These are phyloP conservation scores for Sclerurus mexicanus DNA, from an alignment of 2,113 vertebrate genomes.

Conservation along the genomic window DNA sequence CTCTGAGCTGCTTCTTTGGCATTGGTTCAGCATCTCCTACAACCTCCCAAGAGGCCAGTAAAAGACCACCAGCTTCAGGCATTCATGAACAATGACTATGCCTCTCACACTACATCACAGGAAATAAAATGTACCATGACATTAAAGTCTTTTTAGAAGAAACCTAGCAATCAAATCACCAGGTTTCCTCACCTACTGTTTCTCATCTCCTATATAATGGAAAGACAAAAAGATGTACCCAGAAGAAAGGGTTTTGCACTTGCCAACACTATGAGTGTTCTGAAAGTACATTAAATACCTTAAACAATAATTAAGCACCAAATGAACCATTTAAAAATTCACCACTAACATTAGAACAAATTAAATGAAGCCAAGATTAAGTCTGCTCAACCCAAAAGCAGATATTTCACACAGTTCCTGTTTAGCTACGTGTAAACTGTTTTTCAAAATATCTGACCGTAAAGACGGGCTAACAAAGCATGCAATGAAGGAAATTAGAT, in stretches of 20 bases:
- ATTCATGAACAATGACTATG: neutral
- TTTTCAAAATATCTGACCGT: constrained; percentile 29
- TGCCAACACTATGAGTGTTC: constrained; percentile 34
- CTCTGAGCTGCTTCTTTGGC: neutral
- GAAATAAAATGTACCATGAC: neutral
- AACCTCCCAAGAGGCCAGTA: neutral
- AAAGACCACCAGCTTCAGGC: neutral
- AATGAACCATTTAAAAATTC: constrained; percentile 75
- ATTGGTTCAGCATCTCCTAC: neutral
- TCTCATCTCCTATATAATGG: neutral
- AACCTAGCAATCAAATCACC: constrained; percentile 15
- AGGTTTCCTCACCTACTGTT: neutral
- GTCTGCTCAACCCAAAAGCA: constrained; percentile 61
- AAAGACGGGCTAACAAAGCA: constrained; percentile 26
- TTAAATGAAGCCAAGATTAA: constrained; percentile 73
- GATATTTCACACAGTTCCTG: constrained; percentile 52
- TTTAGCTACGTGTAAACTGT: constrained; percentile 29
- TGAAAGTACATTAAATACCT: constrained; percentile 51
- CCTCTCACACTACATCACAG: neutral
- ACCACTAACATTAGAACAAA: constrained; percentile 62
- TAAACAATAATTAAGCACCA: constrained; percentile 73
- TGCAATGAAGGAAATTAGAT: neutral
- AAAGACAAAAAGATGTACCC: constrained; percentile 16
- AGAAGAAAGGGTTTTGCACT: constrained; percentile 43
- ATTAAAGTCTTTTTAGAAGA: neutral